phyloP scores from a whole-genome alignment of 2,888 invertebrate species.

The Ophioninae sp. region DNA sequence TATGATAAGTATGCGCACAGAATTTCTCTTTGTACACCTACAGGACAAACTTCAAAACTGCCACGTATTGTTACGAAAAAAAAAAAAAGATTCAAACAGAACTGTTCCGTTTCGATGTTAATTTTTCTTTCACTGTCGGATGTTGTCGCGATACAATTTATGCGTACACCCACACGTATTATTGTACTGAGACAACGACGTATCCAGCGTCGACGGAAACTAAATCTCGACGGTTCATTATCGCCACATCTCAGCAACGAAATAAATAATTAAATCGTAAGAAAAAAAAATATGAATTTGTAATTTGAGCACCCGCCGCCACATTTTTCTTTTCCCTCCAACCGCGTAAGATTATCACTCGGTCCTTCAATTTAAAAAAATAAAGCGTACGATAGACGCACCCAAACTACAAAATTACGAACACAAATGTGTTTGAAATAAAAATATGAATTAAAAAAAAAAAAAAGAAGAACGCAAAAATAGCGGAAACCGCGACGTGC shows the following conservation, averaged over 20 bases:
- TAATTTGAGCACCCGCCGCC: no score
- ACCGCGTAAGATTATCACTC: neutral
- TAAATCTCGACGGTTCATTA: neutral
- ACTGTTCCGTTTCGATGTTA: conserved; percentile 39
- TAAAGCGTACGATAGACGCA: neutral
- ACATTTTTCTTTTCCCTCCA: neutral
- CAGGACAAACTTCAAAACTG: conserved; percentile 23
- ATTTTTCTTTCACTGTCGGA: conserved; percentile 16
- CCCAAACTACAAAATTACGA: neutral
- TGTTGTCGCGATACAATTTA: neutral
- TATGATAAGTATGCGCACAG: conserved; percentile 6
- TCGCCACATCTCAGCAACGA: neutral
- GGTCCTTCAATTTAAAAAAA: neutral
- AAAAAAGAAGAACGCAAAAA: neutral
- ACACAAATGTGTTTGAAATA: neutral
- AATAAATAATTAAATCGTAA: neutral
- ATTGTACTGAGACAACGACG: neutral
- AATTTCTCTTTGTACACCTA: conserved; percentile 6
- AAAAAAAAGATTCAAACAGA: conserved; percentile 14
- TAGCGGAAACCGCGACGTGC: neutral
- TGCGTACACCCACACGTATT: neutral
- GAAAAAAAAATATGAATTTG: no score
- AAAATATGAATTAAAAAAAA: neutral
- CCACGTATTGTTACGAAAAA: conserved; percentile 19
- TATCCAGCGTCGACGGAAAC: neutral